These are phyloP conservation scores for Hybognathus amarus DNA, from an alignment of 2,797 vertebrate genomes.

Conservation along the genomic window DNA sequence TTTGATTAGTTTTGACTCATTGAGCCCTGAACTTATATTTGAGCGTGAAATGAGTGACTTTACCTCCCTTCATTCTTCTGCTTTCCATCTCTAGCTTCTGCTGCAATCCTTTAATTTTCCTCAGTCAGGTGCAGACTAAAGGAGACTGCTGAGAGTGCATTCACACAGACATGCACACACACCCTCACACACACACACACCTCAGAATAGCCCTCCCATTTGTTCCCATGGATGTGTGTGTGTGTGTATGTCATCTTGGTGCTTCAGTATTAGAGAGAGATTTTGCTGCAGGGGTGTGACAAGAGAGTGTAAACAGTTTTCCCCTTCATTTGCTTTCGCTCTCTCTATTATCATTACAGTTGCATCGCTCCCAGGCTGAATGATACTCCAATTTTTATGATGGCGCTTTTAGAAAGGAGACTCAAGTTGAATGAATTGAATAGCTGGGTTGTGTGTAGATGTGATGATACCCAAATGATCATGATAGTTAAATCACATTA, in stretches of 20 bases:
- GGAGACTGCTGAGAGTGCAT: constrained; percentile 15
- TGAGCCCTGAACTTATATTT: constrained; percentile 8
- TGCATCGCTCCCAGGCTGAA: constrained; percentile 4
- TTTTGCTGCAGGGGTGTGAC: constrained; percentile 45
- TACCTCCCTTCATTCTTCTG: not conserved
- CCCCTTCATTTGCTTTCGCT: constrained; percentile 30
- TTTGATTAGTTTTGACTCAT: constrained; percentile 2
- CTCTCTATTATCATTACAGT: constrained; percentile 31
- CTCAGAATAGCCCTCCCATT: constrained; percentile 13
- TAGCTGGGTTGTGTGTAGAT: not conserved
- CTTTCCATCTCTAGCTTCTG: not conserved
- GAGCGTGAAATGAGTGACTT: not conserved
- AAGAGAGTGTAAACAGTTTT: constrained; percentile 42
- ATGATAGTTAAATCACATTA: constrained; percentile 8
- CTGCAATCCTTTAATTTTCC: constrained; percentile 30
- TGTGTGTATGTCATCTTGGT: constrained; percentile 29
- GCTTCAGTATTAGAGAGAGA: constrained; percentile 25
- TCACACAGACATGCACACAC: not conserved
- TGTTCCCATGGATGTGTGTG: constrained; percentile 19
- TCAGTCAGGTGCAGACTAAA: constrained; percentile 11
- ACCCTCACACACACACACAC: not conserved
- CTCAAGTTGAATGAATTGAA: not conserved
- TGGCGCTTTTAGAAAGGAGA: not conserved
- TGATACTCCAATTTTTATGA: constrained; percentile 14
- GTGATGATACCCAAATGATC: constrained; percentile 3